These are phyloP conservation scores for Siphamia tubifer DNA, from an alignment of 2,113 vertebrate genomes.

Conservation along the genomic window DNA sequence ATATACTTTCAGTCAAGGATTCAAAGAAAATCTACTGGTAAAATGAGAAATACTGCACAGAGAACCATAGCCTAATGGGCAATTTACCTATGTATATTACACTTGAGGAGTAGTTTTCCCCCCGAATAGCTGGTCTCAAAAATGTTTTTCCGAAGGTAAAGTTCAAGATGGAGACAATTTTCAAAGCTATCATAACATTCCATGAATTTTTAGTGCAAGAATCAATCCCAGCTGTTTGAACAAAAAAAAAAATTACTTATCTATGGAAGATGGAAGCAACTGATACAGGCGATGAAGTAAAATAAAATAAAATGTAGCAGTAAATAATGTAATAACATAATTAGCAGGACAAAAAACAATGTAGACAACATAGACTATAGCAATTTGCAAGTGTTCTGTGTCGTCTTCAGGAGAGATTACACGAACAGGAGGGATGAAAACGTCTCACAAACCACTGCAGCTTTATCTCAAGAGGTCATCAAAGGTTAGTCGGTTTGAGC, in stretches of 20 bases:
- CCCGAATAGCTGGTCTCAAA: constrained; percentile 11
- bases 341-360: no score
- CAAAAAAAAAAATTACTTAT: background rate
- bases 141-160: constrained; percentile 11
- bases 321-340: no score
- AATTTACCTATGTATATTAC: constrained; percentile 51
- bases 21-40: constrained; percentile 57
- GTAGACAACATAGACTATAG: no score
- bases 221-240: background rate
- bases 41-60: constrained; percentile 47
- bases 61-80: constrained; percentile 46
- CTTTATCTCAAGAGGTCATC: background rate
- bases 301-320: background rate
- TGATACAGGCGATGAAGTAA: no score
- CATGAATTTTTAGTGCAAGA: background rate
- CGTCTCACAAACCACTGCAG: no score
- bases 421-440: background rate
- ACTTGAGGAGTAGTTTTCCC: constrained; percentile 3
- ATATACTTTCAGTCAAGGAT: constrained; percentile 44
- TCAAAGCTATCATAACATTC: constrained; percentile 2
- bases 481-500: background rate
- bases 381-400: no score
- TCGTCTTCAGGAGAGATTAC: no score
- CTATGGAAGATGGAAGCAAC: background rate
- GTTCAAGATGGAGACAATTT: background rate